Evolutionary conservation across 1,140 invertebrate species (phyloP).

Genomic region (Drosophila arawakana): DNA sequence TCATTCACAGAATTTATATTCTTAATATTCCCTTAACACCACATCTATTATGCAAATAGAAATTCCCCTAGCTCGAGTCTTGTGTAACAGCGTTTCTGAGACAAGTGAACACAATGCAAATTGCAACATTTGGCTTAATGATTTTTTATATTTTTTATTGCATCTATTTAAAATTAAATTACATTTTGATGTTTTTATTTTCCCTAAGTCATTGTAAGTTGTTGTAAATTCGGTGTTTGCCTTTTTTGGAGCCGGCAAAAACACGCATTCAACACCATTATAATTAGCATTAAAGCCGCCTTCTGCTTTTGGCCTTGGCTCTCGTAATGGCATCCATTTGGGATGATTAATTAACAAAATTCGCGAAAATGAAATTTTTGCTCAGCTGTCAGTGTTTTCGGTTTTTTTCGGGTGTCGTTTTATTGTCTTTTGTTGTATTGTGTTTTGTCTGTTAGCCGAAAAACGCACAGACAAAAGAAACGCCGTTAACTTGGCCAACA

Average conservation of each 20-base stretch:
- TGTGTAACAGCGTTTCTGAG: neutral
- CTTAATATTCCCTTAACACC: neutral
- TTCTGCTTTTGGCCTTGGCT: conserved; percentile 55
- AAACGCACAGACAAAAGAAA: conserved; percentile 54
- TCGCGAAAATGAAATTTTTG: conserved; percentile 54
- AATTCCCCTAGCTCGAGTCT: neutral
- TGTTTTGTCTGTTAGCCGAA: neutral
- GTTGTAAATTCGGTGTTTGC: conserved; percentile 22
- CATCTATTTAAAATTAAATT: conserved; percentile 25
- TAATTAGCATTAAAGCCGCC: conserved; percentile 54
- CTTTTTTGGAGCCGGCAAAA: neutral
- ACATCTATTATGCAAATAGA: conserved; percentile 11
- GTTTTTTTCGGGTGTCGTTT: conserved; percentile 20
- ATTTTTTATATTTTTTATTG: conserved; percentile 11
- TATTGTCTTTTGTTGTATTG: conserved; percentile 46
- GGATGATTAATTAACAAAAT: conserved; percentile 69
- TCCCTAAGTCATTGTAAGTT: conserved; percentile 22
- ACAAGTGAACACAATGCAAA: neutral
- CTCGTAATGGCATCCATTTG: conserved; percentile 50
- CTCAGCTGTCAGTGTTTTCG: conserved; percentile 16
- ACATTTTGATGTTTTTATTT: conserved; percentile 8
- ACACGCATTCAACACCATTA: conserved; percentile 32
- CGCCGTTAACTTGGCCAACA: conserved; percentile 53
- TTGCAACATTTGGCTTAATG: conserved; percentile 18
- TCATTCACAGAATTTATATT: neutral